phyloP scores from a whole-genome alignment of 2,113 vertebrate species.

The Setophaga petechia region DNA sequence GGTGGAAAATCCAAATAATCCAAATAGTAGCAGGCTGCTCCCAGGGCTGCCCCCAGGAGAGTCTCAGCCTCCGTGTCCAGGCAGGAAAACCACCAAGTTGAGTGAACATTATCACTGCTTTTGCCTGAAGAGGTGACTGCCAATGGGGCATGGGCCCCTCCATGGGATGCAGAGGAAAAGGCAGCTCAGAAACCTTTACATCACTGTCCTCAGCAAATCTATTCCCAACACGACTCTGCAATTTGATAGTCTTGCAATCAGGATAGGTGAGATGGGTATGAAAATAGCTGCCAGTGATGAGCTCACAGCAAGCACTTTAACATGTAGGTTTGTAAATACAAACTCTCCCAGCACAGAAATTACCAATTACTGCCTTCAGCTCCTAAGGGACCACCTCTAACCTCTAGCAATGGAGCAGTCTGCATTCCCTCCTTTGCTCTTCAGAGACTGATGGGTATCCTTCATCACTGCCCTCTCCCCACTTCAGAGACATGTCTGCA shows the following conservation, averaged over 20 bases:
- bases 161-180: neutral
- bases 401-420: fast-evolving
- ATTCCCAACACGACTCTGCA: neutral
- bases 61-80: neutral
- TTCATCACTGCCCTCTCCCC: neutral
- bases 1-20: neutral
- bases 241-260: neutral
- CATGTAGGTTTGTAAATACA: neutral
- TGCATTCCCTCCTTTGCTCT: neutral
- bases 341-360: neutral
- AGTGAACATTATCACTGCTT: neutral
- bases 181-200: neutral
- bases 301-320: neutral
- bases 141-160: fast-evolving
- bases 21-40: neutral
- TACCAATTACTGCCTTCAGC: neutral
- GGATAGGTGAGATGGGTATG: neutral
- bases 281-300: neutral
- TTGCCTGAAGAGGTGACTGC: neutral
- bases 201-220: neutral
- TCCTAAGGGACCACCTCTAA: neutral
- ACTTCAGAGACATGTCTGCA: neutral
- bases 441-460: neutral
- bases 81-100: neutral
- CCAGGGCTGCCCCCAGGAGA: neutral